These are phyloP conservation scores for Buathra laborator DNA, from an alignment of 2,888 invertebrate genomes.

Conservation along the genomic window DNA sequence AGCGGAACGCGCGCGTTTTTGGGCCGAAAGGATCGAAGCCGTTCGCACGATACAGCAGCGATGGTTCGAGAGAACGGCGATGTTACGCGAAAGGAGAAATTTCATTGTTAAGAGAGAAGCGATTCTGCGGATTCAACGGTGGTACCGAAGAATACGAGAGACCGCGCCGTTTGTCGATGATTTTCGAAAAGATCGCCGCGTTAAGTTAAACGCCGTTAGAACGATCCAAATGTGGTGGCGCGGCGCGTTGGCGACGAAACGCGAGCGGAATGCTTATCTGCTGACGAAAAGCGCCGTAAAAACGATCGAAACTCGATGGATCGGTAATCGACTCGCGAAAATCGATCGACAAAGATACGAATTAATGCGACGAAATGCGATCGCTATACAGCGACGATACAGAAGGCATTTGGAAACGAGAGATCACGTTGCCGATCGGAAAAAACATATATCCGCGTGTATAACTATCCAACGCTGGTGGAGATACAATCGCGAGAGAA, in stretches of 20 bases:
- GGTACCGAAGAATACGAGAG: constrained; percentile 85
- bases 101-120: constrained; percentile 73
- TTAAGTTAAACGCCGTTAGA: constrained; percentile 75
- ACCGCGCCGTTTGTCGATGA: constrained; percentile 76
- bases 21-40: constrained; percentile 85
- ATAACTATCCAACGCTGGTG: constrained; percentile 78
- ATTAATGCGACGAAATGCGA: constrained; percentile 79
- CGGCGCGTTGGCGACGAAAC: constrained; percentile 82
- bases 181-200: constrained; percentile 75
- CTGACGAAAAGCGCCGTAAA: constrained; percentile 80
- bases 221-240: constrained; percentile 85
- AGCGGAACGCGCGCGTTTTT: constrained; percentile 59
- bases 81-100: constrained; percentile 80
- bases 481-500: constrained; percentile 70
- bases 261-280: constrained; percentile 82
- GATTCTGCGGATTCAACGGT: constrained; percentile 86
- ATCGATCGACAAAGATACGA: constrained; percentile 81
- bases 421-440: constrained; percentile 57
- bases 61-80: constrained; percentile 86
- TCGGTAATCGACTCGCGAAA: constrained; percentile 83
- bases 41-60: constrained; percentile 88
- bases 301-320: constrained; percentile 76
- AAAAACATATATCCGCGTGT: constrained; percentile 58
- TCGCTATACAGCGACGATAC: constrained; percentile 85
- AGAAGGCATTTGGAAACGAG: constrained; percentile 75